These are phyloP conservation scores for Drosophila leonis DNA, from an alignment of 2,888 invertebrate genomes.

Conservation along the genomic window DNA sequence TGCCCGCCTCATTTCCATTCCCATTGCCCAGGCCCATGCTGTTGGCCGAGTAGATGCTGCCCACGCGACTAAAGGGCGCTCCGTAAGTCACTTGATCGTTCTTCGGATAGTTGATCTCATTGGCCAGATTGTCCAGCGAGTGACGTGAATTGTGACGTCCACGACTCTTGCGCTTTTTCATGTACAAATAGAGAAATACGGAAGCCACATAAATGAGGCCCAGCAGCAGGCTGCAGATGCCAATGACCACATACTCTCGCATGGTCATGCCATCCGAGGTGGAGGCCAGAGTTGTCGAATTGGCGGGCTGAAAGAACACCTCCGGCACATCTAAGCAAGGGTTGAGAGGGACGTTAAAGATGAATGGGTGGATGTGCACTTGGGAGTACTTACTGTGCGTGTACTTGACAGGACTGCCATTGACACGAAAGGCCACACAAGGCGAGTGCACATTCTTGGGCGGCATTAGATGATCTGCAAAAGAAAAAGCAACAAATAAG, in stretches of 20 bases:
- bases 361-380: too few relatives aligned
- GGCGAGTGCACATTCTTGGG: constrained; percentile 91
- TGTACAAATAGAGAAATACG: constrained; percentile 92
- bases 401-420: constrained; percentile 91
- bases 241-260: constrained; percentile 93
- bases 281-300: constrained; percentile 85
- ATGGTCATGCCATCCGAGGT: constrained; percentile 88
- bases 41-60: constrained; percentile 83
- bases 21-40: constrained; percentile 73
- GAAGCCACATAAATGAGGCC: constrained; percentile 95
- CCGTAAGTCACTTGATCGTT: constrained; percentile 85
- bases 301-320: constrained; percentile 90
- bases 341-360: neutral
- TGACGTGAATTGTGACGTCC: constrained; percentile 80
- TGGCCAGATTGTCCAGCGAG: constrained; percentile 81
- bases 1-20: constrained; percentile 72
- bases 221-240: constrained; percentile 93
- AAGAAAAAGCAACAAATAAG: neutral
- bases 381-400: constrained; percentile 87
- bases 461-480: constrained; percentile 76
- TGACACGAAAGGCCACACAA: constrained; percentile 94
- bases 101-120: constrained; percentile 86
- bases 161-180: constrained; percentile 88
- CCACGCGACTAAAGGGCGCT: constrained; percentile 83
- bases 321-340: constrained; percentile 90